Evolutionary conservation across 2,888 invertebrate species (phyloP).

Genomic region (Sylvicola cinctus): DNA sequence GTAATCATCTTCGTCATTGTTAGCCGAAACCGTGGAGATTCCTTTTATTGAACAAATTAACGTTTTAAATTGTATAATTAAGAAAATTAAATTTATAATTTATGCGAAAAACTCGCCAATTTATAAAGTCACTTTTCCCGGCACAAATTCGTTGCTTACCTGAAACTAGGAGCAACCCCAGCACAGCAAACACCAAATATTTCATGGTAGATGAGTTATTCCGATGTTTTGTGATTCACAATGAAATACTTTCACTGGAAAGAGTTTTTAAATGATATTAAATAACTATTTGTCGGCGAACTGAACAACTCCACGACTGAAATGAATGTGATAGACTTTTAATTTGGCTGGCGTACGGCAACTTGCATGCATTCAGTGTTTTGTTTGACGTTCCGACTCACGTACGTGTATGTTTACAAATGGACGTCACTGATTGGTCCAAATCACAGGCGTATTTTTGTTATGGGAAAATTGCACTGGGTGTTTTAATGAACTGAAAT

Average conservation of each 20-base stretch:
- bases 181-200: constrained; percentile 22
- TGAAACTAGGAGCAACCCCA: constrained; percentile 25
- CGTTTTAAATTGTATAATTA: constrained; percentile 14
- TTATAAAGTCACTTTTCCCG: no score
- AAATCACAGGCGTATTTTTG: no score
- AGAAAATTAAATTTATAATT: constrained; percentile 5
- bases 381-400: no score
- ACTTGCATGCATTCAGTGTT: no score
- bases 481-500: no score
- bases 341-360: no score
- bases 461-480: no score
- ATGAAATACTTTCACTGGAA: no score
- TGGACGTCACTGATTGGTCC: constrained; percentile 17
- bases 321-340: neutral
- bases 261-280: no score
- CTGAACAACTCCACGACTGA: no score
- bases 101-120: neutral
- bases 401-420: constrained; percentile 10
- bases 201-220: constrained; percentile 21
- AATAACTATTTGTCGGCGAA: no score
- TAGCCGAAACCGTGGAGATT: constrained; percentile 16
- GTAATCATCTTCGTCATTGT: constrained; percentile 13
- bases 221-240: no score
- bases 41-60: constrained; percentile 9
- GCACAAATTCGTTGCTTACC: constrained; percentile 25